Percentiles rank a stretch among this genome's conserved stretches.
These are phyloP conservation scores for Pseudococcus jackbeardsleyi DNA, from an alignment of 2,888 invertebrate genomes.

Conservation along the genomic window DNA sequence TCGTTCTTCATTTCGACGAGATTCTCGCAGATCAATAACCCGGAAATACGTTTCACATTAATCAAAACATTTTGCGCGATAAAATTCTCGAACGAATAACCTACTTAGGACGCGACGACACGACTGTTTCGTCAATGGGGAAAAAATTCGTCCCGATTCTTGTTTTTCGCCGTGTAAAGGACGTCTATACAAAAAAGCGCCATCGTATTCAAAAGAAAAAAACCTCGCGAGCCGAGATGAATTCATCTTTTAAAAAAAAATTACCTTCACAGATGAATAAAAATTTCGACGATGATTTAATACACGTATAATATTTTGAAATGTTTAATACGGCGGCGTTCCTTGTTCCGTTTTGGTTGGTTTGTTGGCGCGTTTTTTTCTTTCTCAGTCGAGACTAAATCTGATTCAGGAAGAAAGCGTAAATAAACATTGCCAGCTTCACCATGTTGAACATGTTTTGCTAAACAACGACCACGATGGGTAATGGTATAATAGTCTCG, in stretches of 20 bases:
- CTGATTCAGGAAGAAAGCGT: constrained; percentile 37
- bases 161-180: too few relatives aligned
- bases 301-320: constrained; percentile 11
- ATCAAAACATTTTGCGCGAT: too few relatives aligned
- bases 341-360: constrained; percentile 28
- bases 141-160: not conserved
- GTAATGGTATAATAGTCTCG: not conserved
- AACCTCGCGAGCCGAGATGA: not conserved
- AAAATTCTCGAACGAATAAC: too few relatives aligned
- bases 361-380: constrained; percentile 34
- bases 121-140: not conserved
- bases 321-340: constrained; percentile 2
- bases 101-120: too few relatives aligned
- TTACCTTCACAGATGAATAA: constrained; percentile 32
- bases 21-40: too few relatives aligned
- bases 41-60: too few relatives aligned
- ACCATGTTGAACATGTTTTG: not conserved
- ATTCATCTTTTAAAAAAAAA: constrained; percentile 3
- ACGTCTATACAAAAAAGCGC: not conserved
- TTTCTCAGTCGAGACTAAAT: not conserved
- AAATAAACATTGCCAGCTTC: constrained; percentile 15
- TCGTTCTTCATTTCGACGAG: too few relatives aligned
- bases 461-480: not conserved
- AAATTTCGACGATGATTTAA: constrained; percentile 28
- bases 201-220: not conserved